Evolutionary conservation across 2,113 vertebrate species (phyloP).

Genomic region (Copsychus sechellarum): DNA sequence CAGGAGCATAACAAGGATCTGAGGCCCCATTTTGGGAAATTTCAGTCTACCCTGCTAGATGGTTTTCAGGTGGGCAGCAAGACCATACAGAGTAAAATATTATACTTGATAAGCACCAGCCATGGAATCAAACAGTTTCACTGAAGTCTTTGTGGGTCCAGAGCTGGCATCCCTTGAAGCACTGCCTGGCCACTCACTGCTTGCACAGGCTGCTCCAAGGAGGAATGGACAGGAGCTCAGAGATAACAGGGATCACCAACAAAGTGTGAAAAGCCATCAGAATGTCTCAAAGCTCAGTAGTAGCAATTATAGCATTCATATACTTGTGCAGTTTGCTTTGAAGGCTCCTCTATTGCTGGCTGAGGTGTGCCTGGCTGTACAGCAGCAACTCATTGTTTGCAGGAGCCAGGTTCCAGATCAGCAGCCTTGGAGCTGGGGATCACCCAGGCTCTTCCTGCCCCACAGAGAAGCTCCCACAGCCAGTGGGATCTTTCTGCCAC

Average conservation of each 20-base stretch:
- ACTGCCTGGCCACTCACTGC: neutral
- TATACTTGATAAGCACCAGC: neutral
- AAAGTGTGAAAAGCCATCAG: neutral
- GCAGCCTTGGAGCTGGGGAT: neutral
- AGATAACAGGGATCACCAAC: neutral
- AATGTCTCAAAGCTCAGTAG: neutral
- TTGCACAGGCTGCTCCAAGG: neutral
- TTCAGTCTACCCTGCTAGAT: neutral
- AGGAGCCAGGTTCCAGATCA: neutral
- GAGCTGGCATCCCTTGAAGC: neutral
- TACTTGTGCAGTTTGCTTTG: neutral
- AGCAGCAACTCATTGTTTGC: neutral
- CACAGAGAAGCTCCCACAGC: accelerated
- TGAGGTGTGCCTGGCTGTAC: neutral
- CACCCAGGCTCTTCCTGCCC: neutral
- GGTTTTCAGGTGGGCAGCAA: neutral
- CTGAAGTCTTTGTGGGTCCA: neutral
- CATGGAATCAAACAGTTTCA: neutral
- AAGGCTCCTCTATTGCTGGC: neutral
- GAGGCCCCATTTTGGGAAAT: neutral
- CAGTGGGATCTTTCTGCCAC: neutral
- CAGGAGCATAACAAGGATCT: neutral
- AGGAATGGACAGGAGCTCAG: neutral
- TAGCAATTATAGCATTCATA: neutral
- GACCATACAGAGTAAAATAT: neutral